phyloP scores from a whole-genome alignment of 2,888 invertebrate species.

The Urechis unicinctus region DNA sequence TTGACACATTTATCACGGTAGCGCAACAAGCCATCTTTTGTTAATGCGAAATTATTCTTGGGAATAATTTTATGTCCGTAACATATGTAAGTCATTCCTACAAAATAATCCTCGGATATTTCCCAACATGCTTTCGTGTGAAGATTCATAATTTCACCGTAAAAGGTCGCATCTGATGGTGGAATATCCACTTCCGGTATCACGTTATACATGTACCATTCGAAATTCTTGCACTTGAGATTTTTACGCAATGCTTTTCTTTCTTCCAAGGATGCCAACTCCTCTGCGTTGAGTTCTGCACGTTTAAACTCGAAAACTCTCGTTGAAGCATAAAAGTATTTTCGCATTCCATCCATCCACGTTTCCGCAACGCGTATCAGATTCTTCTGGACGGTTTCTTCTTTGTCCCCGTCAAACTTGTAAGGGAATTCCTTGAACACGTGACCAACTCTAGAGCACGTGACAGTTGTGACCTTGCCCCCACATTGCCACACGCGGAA shows the following conservation, averaged over 20 bases:
- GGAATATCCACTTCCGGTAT: slow-evolving; percentile 55
- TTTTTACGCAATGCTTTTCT: slow-evolving; percentile 69
- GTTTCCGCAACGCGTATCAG: slow-evolving; percentile 26
- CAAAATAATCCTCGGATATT: slow-evolving; percentile 19
- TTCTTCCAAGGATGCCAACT: slow-evolving; percentile 14
- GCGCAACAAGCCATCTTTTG: slow-evolving; percentile 15
- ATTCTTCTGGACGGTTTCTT: slow-evolving; percentile 23
- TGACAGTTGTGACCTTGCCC: slow-evolving; percentile 24
- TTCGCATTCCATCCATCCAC: slow-evolving; percentile 25
- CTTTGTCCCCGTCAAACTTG: slow-evolving; percentile 23
- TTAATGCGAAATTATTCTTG: slow-evolving; percentile 20
- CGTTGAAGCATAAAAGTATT: slow-evolving; percentile 24
- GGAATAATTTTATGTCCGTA: slow-evolving; percentile 27
- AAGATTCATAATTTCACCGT: slow-evolving; percentile 25
- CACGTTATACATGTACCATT: slow-evolving; percentile 60
- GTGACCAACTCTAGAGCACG: slow-evolving; percentile 28
- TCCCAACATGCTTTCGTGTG: slow-evolving; percentile 24
- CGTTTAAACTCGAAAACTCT: slow-evolving; percentile 21
- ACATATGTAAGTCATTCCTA: slow-evolving; percentile 25
- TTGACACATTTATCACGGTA: slow-evolving; percentile 21
- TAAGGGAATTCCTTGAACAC: slow-evolving; percentile 27
- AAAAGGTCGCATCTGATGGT: slow-evolving; percentile 19
- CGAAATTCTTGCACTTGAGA: slow-evolving; percentile 76
- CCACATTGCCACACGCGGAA: slow-evolving; percentile 30
- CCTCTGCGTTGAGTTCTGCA: slow-evolving; percentile 13